Percentiles rank a stretch among this genome's conserved stretches.
Evolutionary conservation across 2,797 vertebrate genomes (phyloP).

Genomic region (Yasuhikotakia modesta): DNA sequence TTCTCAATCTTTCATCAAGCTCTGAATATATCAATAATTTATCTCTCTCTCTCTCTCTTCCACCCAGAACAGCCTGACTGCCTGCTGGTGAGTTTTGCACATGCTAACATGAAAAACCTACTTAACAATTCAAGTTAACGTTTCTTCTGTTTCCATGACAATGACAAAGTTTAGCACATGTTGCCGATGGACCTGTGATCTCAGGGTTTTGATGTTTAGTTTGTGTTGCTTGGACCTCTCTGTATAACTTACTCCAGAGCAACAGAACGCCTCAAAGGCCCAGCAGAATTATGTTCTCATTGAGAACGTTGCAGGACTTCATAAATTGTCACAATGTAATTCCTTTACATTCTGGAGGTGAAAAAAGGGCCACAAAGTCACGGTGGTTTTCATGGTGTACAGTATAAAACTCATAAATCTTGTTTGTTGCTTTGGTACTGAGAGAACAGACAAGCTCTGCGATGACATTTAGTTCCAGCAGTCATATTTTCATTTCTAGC

Average conservation of each 20-base stretch:
- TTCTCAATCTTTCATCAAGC: no score
- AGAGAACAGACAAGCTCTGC: conserved; percentile 2
- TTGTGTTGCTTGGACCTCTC: conserved; percentile 45
- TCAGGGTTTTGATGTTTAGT: conserved; percentile 43
- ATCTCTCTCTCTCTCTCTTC: no score
- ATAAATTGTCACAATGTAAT: conserved; percentile 28
- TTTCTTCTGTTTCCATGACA: background rate
- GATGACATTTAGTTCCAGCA: background rate
- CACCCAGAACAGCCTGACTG: no score
- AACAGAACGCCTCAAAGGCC: conserved; percentile 28
- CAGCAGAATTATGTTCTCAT: conserved; percentile 30
- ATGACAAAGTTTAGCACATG: conserved; percentile 3
- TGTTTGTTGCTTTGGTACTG: background rate
- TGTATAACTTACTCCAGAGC: conserved; percentile 27
- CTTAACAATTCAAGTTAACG: background rate
- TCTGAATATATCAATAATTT: no score
- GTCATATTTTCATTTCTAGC: conserved; percentile 4
- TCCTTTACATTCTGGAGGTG: conserved; percentile 10
- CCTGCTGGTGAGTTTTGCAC: no score
- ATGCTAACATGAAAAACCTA: background rate
- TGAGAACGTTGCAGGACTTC: conserved; percentile 20
- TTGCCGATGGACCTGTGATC: conserved; percentile 6
- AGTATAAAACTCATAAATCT: background rate
- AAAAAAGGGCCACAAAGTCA: conserved; percentile 3
- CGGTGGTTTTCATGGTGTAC: conserved; percentile 1